Base-by-base conservation (phyloP, 2,888 invertebrate species). In the Amaurobius ferox region DNA sequence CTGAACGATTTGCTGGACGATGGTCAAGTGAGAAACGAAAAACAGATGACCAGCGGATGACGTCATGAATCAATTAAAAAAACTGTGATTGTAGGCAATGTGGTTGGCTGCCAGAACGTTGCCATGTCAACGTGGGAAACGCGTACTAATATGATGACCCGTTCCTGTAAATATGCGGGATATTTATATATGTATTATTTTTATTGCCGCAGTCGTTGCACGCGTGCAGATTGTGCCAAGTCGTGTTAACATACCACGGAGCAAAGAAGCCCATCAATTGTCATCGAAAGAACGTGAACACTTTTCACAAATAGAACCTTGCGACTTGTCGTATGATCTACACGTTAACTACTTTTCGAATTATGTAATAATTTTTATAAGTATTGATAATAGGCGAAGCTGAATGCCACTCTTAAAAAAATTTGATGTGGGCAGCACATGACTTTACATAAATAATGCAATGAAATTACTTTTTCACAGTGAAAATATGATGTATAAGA, bases 21-120 rank as follows among this genome's bases (percentile, higher is more conserved):
- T 44, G 74, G 32, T 77, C 83, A 71, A 72, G 44, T 71, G 77
- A 77, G 66, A 26, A 81, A n/a, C 44, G 29, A 81, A 80, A 74
- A 55, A 40, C 48, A 66, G 35, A 23, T 71, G 55, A 55, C 39
- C 66, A 32, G 44, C 55, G 61, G 26, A 70, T 81, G 83, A 83
- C 83, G 83, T 83, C 83, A 83, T 83, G 83, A 83, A 83, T 83
- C 83, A 83, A 83, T 83, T 83, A 83, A 44, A 76, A 77, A 77
- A 83, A 76, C 70, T 70, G 81, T 68, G 67, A 44, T 55, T 67
- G 81, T 74, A 40, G 39, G 29, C 68, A 55, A 70, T n/a, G 64
- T 61, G 81, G 68, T 81, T 81, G 81, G 81, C 81, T 81, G 74
- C 64, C 32, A 76, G 70, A 44, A 76, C 44, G 83, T 83, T 83